A percentile compares a stretch with the other conserved stretches of the same genome.
Conservation (phyloP, 2,888 invertebrate species). For the Eremobia ochroleuca region DNA sequence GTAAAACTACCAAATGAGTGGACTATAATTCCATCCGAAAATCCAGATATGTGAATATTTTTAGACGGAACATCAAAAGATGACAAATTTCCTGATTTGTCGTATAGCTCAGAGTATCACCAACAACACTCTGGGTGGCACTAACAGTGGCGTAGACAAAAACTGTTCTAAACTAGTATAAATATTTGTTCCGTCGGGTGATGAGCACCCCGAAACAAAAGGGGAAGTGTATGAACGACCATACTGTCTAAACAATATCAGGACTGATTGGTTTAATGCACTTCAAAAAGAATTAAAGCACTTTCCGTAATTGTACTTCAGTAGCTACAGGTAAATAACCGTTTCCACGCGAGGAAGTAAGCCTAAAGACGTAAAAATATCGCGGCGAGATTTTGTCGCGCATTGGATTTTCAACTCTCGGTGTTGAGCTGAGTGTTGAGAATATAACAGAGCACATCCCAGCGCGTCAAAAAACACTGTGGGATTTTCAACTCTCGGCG, state of each 20-base stretch:
- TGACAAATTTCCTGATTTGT: background rate
- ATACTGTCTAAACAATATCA: constrained; percentile 46
- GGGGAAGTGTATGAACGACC: constrained; percentile 20
- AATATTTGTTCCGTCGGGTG: constrained; percentile 52
- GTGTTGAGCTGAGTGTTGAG: background rate
- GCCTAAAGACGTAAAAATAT: background rate
- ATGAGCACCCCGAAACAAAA: constrained; percentile 17
- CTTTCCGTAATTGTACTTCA: constrained; percentile 26
- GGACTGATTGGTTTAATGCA: constrained; percentile 21
- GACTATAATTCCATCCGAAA: background rate
- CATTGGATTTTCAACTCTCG: background rate
- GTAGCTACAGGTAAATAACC: constrained; percentile 23
- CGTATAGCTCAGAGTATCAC: background rate
- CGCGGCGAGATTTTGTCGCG: background rate
- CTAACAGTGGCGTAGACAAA: constrained; percentile 13
- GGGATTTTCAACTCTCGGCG: background rate
- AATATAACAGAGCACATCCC: too few species aligned
- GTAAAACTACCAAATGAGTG: background rate
- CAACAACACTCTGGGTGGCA: constrained; percentile 6
- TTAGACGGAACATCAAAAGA: background rate
- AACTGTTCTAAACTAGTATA: constrained; percentile 19
- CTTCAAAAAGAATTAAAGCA: constrained; percentile 30
- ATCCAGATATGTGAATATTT: background rate
- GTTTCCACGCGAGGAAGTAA: constrained; percentile 24
- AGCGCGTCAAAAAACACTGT: too few species aligned